Conservation (phyloP, 2,797 vertebrate species). For the Gouania willdenowi region DNA sequence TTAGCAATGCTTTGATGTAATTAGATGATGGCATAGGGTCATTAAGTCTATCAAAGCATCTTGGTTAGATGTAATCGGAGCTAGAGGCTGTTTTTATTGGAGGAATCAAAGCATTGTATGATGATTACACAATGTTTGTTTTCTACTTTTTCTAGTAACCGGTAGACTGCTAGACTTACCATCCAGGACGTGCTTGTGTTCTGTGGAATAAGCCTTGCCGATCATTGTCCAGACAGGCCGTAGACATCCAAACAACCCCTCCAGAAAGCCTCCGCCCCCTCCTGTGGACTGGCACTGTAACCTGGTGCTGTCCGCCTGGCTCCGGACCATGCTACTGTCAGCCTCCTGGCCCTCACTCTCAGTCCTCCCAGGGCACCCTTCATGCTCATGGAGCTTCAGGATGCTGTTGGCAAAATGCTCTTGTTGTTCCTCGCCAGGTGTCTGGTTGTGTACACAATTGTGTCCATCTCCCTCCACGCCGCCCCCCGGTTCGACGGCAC, state of each 20-base stretch:
- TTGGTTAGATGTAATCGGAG: constrained; percentile 23
- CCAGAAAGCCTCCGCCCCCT: constrained; percentile 85
- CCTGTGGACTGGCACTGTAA: constrained; percentile 80
- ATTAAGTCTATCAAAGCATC: constrained; percentile 46
- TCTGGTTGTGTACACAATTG: constrained; percentile 69
- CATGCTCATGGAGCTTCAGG: constrained; percentile 83
- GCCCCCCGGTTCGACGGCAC: constrained; percentile 52
- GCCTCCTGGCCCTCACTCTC: constrained; percentile 62
- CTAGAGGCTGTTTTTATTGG: constrained; percentile 14
- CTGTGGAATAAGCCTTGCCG: constrained; percentile 91
- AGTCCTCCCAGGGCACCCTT: constrained; percentile 56
- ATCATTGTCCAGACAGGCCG: constrained; percentile 96
- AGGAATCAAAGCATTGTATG: constrained; percentile 8
- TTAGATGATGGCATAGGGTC: constrained; percentile 44
- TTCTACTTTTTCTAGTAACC: too few relatives aligned
- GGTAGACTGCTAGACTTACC: constrained; percentile 64
- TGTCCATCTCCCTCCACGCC: constrained; percentile 57
- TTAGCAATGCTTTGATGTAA: constrained; percentile 58
- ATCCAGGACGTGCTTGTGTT: constrained; percentile 89
- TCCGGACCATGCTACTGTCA: constrained; percentile 62
- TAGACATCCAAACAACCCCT: constrained; percentile 92
- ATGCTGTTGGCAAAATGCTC: constrained; percentile 85
- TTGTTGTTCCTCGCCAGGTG: constrained; percentile 76
- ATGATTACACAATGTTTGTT: too few relatives aligned
- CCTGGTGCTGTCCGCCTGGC: constrained; percentile 71